These are phyloP conservation scores for Nestor notabilis DNA, from an alignment of 2,113 vertebrate species.

Conservation along the genomic window DNA sequence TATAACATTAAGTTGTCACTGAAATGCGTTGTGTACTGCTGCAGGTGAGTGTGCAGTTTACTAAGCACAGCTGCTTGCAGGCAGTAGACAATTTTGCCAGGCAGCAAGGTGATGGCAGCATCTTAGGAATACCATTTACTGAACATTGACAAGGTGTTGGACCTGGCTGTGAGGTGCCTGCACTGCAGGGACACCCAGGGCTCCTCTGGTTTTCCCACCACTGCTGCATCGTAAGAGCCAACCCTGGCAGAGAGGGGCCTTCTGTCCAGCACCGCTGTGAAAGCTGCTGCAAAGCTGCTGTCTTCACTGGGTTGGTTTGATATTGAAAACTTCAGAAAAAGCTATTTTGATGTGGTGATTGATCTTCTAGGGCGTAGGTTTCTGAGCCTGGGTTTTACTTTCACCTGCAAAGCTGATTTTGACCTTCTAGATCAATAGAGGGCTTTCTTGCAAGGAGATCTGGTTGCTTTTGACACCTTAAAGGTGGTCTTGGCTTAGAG, in stretches of 20 bases:
- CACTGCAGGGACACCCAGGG: not conserved
- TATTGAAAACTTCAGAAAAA: not conserved
- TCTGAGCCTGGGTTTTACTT: not conserved
- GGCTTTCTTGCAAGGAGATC: not conserved
- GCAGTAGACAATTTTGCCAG: not conserved
- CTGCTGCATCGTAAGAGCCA: not conserved
- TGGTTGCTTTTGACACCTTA: not conserved
- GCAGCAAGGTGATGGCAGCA: not conserved
- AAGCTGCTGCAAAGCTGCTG: not conserved
- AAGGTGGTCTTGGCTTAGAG: not conserved
- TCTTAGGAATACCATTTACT: not conserved
- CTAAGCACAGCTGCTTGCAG: not conserved
- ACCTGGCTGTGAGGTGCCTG: fast-evolving
- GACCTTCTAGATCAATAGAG: not conserved
- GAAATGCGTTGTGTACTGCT: not conserved
- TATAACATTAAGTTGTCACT: no score
- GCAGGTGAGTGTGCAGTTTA: not conserved
- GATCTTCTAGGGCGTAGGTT: not conserved
- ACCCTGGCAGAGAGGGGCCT: not conserved
- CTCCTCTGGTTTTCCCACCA: fast-evolving
- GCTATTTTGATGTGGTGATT: not conserved
- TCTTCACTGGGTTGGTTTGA: not conserved
- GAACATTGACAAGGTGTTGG: not conserved
- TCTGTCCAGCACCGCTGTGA: not conserved
- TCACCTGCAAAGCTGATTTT: not conserved